Conservation (phyloP, 1,140 invertebrate species). For the Ptiloglossa arizonensis region DNA sequence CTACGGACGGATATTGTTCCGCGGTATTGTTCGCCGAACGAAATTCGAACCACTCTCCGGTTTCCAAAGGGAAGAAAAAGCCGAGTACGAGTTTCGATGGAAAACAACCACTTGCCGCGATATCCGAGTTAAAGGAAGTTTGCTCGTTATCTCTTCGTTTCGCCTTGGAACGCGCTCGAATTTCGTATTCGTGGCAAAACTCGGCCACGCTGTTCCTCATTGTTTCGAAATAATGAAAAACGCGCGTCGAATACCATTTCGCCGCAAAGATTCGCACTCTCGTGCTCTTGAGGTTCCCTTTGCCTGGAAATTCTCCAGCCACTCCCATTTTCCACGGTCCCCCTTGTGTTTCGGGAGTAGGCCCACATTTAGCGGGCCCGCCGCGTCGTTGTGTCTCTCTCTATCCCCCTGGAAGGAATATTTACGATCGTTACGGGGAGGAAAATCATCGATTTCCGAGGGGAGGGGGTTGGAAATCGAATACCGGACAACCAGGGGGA, state of each 20-base stretch:
- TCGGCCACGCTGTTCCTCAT: not conserved
- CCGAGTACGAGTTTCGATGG: slow-evolving; percentile 1
- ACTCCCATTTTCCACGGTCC: slow-evolving; percentile 9
- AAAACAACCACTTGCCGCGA: slow-evolving; percentile 6
- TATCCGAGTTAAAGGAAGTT: slow-evolving; percentile 3
- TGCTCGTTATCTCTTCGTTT: slow-evolving; percentile 14
- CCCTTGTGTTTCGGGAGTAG: slow-evolving; percentile 27
- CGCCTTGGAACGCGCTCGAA: slow-evolving; percentile 16
- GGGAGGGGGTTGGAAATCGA: not conserved
- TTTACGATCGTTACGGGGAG: not conserved
- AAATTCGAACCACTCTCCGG: not conserved
- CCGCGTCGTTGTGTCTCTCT: not conserved
- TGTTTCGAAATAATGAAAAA: too few species aligned
- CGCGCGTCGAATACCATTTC: too few species aligned
- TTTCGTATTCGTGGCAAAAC: not conserved
- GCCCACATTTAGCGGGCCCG: slow-evolving; percentile 11
- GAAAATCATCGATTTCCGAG: slow-evolving; percentile 11
- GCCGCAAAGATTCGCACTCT: too few species aligned
- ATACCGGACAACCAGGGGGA: not conserved
- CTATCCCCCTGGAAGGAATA: not conserved
- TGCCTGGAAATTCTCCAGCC: not conserved
- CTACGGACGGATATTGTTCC: not conserved
- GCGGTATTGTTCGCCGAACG: not conserved
- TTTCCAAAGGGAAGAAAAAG: not conserved
- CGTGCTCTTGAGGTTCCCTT: too few species aligned